Evolutionary conservation across 92 coral and sea anemone species (phyloP).

Genomic region (Epizoanthus ramosus): DNA sequence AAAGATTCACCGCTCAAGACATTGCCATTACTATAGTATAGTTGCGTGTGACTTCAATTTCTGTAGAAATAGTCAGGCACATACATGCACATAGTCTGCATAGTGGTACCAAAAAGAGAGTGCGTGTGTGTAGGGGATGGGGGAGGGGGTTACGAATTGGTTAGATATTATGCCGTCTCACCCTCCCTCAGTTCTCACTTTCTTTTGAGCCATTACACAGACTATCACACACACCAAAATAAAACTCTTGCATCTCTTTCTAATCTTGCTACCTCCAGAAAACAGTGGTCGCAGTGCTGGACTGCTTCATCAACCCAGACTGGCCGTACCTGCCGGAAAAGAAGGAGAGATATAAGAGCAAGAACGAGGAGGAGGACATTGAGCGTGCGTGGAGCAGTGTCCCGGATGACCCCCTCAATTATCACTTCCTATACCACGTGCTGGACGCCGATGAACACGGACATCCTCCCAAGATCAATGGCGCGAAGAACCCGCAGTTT

Average conservation of each 20-base stretch:
- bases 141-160: too few species aligned
- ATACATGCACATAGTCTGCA: too few species aligned
- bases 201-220: too few species aligned
- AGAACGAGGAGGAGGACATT: conserved; percentile 57
- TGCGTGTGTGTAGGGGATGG: too few species aligned
- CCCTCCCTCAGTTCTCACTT: too few species aligned
- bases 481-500: conserved; percentile 58
- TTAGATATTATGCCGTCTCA: too few species aligned
- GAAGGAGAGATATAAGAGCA: conserved; percentile 47
- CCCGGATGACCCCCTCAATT: conserved; percentile 94
- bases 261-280: conserved; percentile 48
- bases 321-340: conserved; percentile 93
- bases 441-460: conserved; percentile 91
- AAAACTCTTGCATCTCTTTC: neutral
- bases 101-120: too few species aligned
- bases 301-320: conserved; percentile 89
- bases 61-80: too few species aligned
- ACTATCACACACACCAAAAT: too few species aligned
- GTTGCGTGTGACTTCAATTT: too few species aligned
- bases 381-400: conserved; percentile 94
- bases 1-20: too few species aligned
- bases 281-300: conserved; percentile 91
- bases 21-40: too few species aligned
- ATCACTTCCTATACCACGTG: conserved; percentile 87
- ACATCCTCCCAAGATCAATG: conserved; percentile 65